phyloP scores from a whole-genome alignment of 2,888 invertebrate species.

The Drosophila nigritarsus region DNA sequence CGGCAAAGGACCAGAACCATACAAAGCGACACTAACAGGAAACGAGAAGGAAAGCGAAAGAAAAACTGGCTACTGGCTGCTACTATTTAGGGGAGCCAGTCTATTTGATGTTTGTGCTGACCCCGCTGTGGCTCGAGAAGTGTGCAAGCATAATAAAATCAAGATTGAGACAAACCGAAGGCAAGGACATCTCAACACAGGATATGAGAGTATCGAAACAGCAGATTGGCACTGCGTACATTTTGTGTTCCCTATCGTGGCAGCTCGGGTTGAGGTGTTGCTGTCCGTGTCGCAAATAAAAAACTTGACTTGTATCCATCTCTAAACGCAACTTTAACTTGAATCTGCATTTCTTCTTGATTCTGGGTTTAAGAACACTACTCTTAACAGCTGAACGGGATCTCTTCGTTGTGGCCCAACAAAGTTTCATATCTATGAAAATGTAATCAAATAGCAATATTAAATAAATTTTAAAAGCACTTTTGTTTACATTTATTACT shows the following conservation, averaged over 20 bases:
- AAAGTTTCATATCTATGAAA: neutral
- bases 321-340: neutral
- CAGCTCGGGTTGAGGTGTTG: neutral
- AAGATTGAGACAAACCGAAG: slow-evolving; percentile 62
- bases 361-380: neutral
- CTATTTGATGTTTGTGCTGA: slow-evolving; percentile 78
- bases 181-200: slow-evolving; percentile 27
- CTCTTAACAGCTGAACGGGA: neutral
- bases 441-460: neutral
- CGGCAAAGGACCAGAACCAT: slow-evolving; percentile 20
- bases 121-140: slow-evolving; percentile 76
- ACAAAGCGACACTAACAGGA: slow-evolving; percentile 21
- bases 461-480: neutral
- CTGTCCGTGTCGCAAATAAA: neutral
- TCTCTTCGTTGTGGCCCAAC: neutral
- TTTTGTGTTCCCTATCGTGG: neutral
- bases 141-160: slow-evolving; percentile 80
- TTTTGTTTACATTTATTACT: neutral
- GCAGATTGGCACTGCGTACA: slow-evolving; percentile 1
- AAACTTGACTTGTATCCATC: neutral
- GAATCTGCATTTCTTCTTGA: no score
- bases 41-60: neutral
- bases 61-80: slow-evolving; percentile 10
- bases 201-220: slow-evolving; percentile 4
- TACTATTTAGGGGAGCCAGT: slow-evolving; percentile 41